Conservation (phyloP, 2,888 invertebrate genomes). For the Chironomus tentans region DNA sequence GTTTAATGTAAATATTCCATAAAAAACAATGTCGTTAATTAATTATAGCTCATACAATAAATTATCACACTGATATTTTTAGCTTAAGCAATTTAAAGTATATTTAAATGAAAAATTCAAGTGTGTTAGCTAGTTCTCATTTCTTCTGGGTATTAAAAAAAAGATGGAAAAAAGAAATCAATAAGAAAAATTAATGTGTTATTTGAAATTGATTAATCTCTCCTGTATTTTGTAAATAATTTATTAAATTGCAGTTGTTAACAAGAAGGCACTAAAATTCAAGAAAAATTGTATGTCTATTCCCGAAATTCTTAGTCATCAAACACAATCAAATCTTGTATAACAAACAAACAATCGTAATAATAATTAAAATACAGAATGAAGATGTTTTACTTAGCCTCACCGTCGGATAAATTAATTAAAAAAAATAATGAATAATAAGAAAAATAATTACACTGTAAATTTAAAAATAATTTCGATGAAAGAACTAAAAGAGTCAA, state of each 20-base stretch:
- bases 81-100: background rate
- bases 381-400: background rate
- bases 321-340: background rate
- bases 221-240: background rate
- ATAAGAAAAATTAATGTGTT: background rate
- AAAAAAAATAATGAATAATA: background rate
- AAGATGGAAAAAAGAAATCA: background rate
- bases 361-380: no score
- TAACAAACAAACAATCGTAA: background rate
- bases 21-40: background rate
- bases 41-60: background rate
- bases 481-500: constrained; percentile 26
- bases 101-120: no score
- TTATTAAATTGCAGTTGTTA: constrained; percentile 8
- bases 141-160: background rate
- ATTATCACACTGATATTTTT: background rate
- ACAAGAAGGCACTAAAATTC: constrained; percentile 6
- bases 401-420: background rate
- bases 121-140: constrained; percentile 1
- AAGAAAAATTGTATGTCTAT: background rate
- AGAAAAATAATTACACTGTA: constrained; percentile 1
- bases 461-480: constrained; percentile 23
- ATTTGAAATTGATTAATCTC: background rate
- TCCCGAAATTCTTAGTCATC: background rate
- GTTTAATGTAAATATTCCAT: background rate